Conservation (phyloP, 2,888 invertebrate species). For the Bombylius discolor region DNA sequence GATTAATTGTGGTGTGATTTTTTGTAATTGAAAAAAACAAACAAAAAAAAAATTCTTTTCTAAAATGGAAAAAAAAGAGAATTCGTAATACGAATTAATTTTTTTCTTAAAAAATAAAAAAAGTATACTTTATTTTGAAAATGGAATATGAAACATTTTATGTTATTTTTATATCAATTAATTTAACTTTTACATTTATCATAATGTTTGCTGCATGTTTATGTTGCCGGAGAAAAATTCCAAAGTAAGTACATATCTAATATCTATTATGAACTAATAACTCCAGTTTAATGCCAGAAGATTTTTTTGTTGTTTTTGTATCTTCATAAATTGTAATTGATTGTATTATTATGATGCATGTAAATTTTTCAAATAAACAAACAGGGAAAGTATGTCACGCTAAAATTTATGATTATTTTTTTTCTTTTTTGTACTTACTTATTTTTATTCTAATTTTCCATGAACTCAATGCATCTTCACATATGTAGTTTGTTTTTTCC, state of each 20-base stretch:
- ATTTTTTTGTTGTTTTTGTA: neutral
- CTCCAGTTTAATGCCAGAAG: too few species aligned
- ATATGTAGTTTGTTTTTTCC: too few species aligned
- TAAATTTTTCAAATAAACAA: constrained; percentile 2
- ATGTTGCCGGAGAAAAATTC: constrained; percentile 60
- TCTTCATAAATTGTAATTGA: too few species aligned
- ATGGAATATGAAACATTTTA: constrained; percentile 21
- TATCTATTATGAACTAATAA: neutral
- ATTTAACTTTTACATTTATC: constrained; percentile 34
- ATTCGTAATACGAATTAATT: neutral
- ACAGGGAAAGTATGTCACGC: too few species aligned
- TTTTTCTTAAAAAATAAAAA: neutral
- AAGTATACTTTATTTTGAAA: neutral
- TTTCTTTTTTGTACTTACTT: too few species aligned
- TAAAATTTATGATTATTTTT: too few species aligned
- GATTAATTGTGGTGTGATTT: too few species aligned
- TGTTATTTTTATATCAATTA: constrained; percentile 29
- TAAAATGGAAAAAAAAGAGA: too few species aligned
- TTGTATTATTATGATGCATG: neutral
- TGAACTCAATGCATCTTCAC: too few species aligned
- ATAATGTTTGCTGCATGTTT: constrained; percentile 52
- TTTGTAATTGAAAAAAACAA: too few species aligned
- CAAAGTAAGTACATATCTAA: constrained; percentile 50
- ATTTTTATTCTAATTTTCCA: too few species aligned
- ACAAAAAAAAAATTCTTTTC: too few species aligned